Conservation (phyloP, 2,888 invertebrate genomes). For the Tinea semifulvella region DNA sequence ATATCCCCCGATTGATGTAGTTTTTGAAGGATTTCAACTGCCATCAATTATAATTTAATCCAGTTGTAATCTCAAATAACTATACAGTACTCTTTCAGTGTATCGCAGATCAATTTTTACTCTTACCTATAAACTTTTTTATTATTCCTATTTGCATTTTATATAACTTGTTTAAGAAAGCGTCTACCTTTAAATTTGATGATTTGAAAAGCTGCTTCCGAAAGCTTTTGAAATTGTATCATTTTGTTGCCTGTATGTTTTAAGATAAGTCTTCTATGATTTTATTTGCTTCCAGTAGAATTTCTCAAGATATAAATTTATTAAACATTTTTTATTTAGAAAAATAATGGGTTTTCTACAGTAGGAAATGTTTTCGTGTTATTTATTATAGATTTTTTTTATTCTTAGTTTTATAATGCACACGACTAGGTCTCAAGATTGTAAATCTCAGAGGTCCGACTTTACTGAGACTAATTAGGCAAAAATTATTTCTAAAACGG, state of each 20-base stretch:
- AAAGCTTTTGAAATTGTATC: neutral
- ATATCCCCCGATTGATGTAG: neutral
- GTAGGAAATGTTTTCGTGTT: constrained; percentile 5
- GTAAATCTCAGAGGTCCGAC: neutral
- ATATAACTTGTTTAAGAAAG: neutral
- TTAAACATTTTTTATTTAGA: neutral
- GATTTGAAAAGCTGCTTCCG: neutral
- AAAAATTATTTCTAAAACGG: constrained; percentile 7
- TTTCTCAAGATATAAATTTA: neutral
- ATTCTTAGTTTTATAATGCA: constrained; percentile 3
- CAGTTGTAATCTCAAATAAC: neutral
- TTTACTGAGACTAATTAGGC: neutral
- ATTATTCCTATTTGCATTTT: constrained; percentile 9
- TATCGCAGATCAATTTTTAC: neutral
- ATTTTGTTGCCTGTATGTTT: neutral
- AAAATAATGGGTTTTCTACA: neutral
- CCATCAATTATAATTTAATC: constrained; percentile 8
- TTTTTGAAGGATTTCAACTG: neutral
- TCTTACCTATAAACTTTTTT: constrained; percentile 1
- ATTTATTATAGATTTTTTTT: neutral
- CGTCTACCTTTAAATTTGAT: neutral
- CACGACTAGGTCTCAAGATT: constrained; percentile 8
- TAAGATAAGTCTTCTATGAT: neutral
- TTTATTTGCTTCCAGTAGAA: neutral
- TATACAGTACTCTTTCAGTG: too few relatives aligned